These are phyloP conservation scores for Rhysida immarginata DNA, from an alignment of 1,140 invertebrate genomes.

Conservation along the genomic window DNA sequence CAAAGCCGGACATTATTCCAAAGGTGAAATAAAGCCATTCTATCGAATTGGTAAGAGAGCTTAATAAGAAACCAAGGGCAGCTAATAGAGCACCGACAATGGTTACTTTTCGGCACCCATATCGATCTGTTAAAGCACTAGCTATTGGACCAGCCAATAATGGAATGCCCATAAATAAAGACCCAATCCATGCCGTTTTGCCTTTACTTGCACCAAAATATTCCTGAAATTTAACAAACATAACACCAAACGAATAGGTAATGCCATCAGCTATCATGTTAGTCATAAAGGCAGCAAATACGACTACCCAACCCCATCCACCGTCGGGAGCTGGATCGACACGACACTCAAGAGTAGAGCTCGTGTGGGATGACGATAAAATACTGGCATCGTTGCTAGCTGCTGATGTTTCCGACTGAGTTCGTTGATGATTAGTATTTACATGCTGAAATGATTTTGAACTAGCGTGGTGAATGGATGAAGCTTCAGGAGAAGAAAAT, in stretches of 20 bases:
- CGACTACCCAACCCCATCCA: conserved; percentile 55
- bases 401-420: background rate
- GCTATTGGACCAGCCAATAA: conserved; percentile 74
- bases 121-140: conserved; percentile 70
- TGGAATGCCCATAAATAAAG: conserved; percentile 79
- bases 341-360: background rate
- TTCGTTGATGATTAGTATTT: background rate
- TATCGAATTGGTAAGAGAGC: conserved; percentile 59
- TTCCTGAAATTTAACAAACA: conserved; percentile 71
- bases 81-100: conserved; percentile 65
- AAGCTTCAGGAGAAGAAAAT: background rate
- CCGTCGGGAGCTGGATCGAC: conserved; percentile 31
- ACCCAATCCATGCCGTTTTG: conserved; percentile 80
- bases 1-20: conserved; percentile 69
- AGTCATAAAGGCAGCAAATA: conserved; percentile 68
- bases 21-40: conserved; percentile 67
- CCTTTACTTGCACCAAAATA: conserved; percentile 62
- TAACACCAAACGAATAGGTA: conserved; percentile 78
- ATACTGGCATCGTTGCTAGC: background rate
- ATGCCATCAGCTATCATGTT: conserved; percentile 83
- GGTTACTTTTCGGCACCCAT: conserved; percentile 62
- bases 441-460: background rate
- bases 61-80: conserved; percentile 60
- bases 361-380: background rate
- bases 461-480: background rate